Conservation (phyloP, 1,140 invertebrate genomes). For the Wasmannia auropunctata region DNA sequence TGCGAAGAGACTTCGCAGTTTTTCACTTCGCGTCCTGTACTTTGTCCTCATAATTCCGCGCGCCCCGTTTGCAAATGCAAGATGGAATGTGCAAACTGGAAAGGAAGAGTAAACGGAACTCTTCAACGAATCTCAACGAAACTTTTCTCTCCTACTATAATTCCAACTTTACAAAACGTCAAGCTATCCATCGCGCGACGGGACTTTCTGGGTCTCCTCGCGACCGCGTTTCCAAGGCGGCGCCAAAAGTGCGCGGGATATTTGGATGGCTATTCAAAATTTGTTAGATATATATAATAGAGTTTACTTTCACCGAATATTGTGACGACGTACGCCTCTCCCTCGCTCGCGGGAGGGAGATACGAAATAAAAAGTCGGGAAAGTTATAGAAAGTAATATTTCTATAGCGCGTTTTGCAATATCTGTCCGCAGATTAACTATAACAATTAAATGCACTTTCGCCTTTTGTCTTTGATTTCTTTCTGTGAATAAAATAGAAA, state of each 20-base stretch:
- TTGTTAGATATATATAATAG: neutral
- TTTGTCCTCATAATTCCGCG: slow-evolving; percentile 46
- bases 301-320: neutral
- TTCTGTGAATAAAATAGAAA: neutral
- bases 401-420: neutral
- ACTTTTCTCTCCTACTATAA: slow-evolving; percentile 46
- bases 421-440: neutral
- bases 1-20: slow-evolving; percentile 46
- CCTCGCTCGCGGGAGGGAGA: neutral
- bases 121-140: slow-evolving; percentile 47
- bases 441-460: neutral
- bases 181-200: slow-evolving; percentile 21
- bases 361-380: neutral
- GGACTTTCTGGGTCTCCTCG: neutral
- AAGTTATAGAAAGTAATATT: neutral
- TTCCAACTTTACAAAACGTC: slow-evolving; percentile 52
- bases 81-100: slow-evolving; percentile 47
- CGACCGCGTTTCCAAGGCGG: neutral
- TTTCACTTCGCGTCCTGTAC: slow-evolving; percentile 43
- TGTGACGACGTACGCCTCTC: neutral
- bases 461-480: neutral
- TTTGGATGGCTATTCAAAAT: neutral
- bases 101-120: slow-evolving; percentile 55
- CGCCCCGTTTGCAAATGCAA: slow-evolving; percentile 43
- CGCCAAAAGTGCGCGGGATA: neutral